Evolutionary conservation across 2,888 invertebrate species (phyloP).

Genomic region (Tortricodes alternella): DNA sequence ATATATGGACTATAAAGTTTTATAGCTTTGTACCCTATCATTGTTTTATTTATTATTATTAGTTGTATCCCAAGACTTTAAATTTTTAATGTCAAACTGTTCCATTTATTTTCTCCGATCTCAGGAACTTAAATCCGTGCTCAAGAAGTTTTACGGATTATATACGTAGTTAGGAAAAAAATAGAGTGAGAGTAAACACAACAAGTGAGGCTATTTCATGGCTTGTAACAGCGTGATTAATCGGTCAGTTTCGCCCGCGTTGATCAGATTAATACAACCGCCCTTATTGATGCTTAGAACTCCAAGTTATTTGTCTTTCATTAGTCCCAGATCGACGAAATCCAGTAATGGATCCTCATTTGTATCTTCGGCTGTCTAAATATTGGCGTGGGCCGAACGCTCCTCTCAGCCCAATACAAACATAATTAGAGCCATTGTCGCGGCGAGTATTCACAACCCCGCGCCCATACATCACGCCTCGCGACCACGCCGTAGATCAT

Average conservation of each 20-base stretch:
- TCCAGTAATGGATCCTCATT: conserved; percentile 74
- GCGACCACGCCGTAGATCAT: neutral
- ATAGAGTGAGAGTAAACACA: conserved; percentile 12
- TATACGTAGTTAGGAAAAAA: neutral
- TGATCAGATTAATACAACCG: conserved; percentile 63
- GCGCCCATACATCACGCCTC: conserved; percentile 8
- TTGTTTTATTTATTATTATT: conserved; percentile 33
- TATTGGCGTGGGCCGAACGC: conserved; percentile 56
- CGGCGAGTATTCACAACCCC: conserved; percentile 36
- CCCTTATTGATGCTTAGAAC: conserved; percentile 69
- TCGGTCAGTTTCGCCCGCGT: conserved; percentile 42
- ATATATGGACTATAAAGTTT: conserved; percentile 49
- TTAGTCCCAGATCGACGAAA: conserved; percentile 72
- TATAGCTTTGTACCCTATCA: conserved; percentile 38
- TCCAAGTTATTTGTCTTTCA: conserved; percentile 74
- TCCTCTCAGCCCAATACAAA: conserved; percentile 58
- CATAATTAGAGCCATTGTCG: conserved; percentile 64
- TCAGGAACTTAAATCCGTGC: neutral
- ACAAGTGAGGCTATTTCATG: conserved; percentile 17
- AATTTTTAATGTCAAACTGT: neutral
- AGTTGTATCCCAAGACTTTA: conserved; percentile 3
- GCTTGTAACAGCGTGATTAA: conserved; percentile 29
- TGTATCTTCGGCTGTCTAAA: conserved; percentile 72
- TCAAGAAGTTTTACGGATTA: neutral
- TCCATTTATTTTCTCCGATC: neutral